Evolutionary conservation across 2,113 vertebrate species (phyloP).

Genomic region (Rhagologus leucostigma): DNA sequence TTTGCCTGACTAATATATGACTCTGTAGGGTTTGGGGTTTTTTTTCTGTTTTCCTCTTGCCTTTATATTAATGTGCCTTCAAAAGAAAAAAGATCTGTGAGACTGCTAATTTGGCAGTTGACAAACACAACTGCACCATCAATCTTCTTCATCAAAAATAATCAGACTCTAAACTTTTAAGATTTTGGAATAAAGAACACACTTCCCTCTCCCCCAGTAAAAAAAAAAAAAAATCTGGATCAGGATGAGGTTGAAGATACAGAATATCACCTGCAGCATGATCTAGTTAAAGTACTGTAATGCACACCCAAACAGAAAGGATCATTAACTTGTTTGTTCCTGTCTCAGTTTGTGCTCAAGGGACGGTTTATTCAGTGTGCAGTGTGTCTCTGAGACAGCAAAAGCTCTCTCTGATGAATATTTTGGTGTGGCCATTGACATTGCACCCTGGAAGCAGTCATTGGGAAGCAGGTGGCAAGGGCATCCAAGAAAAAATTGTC

Average conservation of each 20-base stretch:
- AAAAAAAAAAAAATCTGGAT: neutral
- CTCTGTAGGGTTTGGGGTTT: neutral
- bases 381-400: neutral
- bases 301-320: neutral
- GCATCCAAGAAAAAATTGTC: neutral
- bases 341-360: neutral
- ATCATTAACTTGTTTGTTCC: neutral
- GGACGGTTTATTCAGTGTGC: neutral
- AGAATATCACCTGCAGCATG: neutral
- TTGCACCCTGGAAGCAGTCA: neutral
- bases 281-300: neutral
- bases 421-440: neutral
- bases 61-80: neutral
- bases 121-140: neutral
- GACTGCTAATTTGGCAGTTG: neutral
- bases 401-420: neutral
- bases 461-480: neutral
- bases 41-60: neutral
- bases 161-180: neutral
- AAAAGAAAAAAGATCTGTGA: neutral
- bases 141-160: neutral
- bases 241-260: neutral
- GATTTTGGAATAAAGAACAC: neutral
- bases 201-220: rapidly evolving
- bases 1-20: conserved; percentile 10